Evolutionary conservation across 2,113 vertebrate species (phyloP).

Genomic region (Anguilla japonica): DNA sequence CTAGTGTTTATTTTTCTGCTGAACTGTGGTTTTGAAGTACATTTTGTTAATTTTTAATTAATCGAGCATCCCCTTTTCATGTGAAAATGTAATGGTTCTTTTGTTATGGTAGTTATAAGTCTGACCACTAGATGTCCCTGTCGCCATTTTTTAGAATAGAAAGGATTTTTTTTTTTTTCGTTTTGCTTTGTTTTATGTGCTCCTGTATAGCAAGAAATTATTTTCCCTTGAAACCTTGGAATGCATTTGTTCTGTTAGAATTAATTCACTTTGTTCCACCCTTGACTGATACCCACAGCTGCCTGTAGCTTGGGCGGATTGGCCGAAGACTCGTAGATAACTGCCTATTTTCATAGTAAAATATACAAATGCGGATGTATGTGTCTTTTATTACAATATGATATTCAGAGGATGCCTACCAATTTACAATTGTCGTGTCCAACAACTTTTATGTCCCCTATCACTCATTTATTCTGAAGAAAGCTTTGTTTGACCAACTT

Average conservation of each 20-base stretch:
- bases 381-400: neutral
- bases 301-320: neutral
- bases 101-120: slow-evolving; percentile 2
- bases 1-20: neutral
- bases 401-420: neutral
- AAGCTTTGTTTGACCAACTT: neutral
- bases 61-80: neutral
- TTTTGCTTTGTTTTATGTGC: slow-evolving; percentile 2
- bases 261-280: slow-evolving; percentile 37
- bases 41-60: neutral
- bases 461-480: neutral
- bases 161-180: neutral
- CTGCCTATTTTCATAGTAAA: neutral
- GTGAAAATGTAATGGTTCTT: neutral
- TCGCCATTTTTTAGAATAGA: neutral
- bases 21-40: neutral
- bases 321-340: neutral
- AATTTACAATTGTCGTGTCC: too few relatives aligned
- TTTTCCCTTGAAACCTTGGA: slow-evolving; percentile 39
- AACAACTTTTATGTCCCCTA: neutral
- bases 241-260: slow-evolving; percentile 48
- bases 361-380: neutral
- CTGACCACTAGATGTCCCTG: slow-evolving; percentile 29
- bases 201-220: slow-evolving; percentile 39
- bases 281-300: slow-evolving; percentile 16